A percentile compares a stretch with the other conserved stretches of the same genome.
These are phyloP conservation scores for Rissa tridactyla DNA, from an alignment of 2,113 vertebrate genomes.

Conservation along the genomic window DNA sequence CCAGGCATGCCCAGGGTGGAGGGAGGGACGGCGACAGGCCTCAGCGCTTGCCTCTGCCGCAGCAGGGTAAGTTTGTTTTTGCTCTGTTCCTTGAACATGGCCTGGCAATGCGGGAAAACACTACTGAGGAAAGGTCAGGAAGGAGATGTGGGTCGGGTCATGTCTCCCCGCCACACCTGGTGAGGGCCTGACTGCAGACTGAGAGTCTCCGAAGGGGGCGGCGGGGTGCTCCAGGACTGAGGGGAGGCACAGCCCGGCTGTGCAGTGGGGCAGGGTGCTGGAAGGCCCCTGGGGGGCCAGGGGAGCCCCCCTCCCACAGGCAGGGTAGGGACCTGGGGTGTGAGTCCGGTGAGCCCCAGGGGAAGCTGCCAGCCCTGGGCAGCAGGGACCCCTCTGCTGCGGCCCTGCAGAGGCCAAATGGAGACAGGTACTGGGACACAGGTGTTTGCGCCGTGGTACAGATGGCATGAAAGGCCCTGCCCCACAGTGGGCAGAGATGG, in stretches of 20 bases:
- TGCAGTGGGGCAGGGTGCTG: rapidly evolving
- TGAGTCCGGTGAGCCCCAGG: rapidly evolving
- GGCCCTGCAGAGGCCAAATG: rapidly evolving
- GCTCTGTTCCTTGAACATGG: neutral
- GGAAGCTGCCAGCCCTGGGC: rapidly evolving
- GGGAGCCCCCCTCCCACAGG: neutral
- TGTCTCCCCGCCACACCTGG: rapidly evolving
- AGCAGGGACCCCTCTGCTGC: rapidly evolving
- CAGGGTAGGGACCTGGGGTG: neutral
- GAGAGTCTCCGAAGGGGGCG: too few species aligned
- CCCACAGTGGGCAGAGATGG: neutral
- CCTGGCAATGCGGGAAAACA: neutral
- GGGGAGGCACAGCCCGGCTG: neutral
- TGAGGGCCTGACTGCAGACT: neutral
- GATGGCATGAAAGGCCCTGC: rapidly evolving
- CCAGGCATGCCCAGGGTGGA: neutral
- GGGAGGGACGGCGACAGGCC: neutral
- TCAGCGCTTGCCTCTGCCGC: rapidly evolving
- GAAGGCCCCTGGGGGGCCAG: too few species aligned
- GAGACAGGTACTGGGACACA: rapidly evolving
- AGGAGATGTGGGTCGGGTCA: neutral
- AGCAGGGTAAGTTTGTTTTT: neutral
- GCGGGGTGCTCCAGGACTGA: neutral
- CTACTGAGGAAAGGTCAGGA: neutral
- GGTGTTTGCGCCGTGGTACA: neutral